phyloP scores from a whole-genome alignment of 2,113 vertebrate genomes.

The Alectura lathami region DNA sequence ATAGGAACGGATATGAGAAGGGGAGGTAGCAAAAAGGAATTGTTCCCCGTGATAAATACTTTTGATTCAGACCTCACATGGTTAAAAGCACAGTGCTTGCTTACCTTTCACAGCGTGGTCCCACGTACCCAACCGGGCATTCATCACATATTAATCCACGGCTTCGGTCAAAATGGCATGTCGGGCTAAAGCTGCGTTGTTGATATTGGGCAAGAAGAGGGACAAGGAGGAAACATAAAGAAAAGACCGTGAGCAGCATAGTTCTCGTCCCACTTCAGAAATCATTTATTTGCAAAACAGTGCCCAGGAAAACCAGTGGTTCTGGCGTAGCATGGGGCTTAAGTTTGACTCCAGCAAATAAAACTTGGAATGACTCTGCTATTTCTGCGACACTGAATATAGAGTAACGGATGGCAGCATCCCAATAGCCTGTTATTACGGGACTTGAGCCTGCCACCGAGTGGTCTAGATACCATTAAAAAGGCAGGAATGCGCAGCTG shows the following conservation, averaged over 20 bases:
- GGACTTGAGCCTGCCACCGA: constrained; percentile 72
- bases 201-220: constrained; percentile 64
- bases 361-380: constrained; percentile 74
- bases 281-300: constrained; percentile 45
- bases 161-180: constrained; percentile 82
- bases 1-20: neutral
- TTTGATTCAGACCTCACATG: neutral
- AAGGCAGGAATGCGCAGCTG: constrained; percentile 76
- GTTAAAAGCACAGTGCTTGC: neutral
- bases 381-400: constrained; percentile 78
- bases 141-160: constrained; percentile 87
- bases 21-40: neutral
- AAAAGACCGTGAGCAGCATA: constrained; percentile 64
- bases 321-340: constrained; percentile 66
- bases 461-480: constrained; percentile 50
- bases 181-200: constrained; percentile 91
- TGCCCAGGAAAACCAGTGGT: constrained; percentile 10
- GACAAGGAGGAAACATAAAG: constrained; percentile 67
- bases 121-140: constrained; percentile 84
- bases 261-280: constrained; percentile 18
- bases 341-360: constrained; percentile 65
- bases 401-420: constrained; percentile 69
- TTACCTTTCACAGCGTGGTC: constrained; percentile 93
- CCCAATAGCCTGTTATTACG: constrained; percentile 72
- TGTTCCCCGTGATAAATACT: neutral